Base-by-base conservation (phyloP, 2,888 invertebrate genomes). In the Plebejus melissa region DNA sequence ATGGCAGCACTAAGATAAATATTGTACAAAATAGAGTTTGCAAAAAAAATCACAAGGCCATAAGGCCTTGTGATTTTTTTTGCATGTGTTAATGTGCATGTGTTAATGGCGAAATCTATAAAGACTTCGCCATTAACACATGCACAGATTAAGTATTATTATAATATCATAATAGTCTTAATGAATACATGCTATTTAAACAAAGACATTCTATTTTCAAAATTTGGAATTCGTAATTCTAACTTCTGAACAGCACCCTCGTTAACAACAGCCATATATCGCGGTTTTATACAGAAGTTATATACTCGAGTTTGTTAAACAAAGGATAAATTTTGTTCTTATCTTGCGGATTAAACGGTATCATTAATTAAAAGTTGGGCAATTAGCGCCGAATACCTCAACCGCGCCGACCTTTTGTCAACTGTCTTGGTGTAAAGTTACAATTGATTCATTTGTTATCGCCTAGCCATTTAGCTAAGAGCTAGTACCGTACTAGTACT, bases 341-440 rank as follows among this genome's bases (percentile, higher is more conserved):
- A 86, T 84, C 82, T 81, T 57, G 70, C 70, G 70, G 75, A 82
- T 80, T 82, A 85, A 88, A 82, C 84, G 84, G 83, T 81, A 82
- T 82, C 84, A 87, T 90, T 88, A 86, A 88, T 89, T 87, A 86
- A 87, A 90, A 89, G 85, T 90, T 89, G 79, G 84, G 84, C 84
- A 87, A 90, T 90, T 89, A 89, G 83, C 85, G 84, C 81, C 80
- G 83, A 87, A 86, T 84, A 86, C 84, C 85, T 75, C 69, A 83
- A 80, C 82, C 82, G 78, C 77, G 71, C 75, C 79, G 81, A 81
- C 83, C 85, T 85, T 86, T 88, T 87, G 85, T 88, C 83, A 85
- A 83, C 81, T 80, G 82, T 81, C 82, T 80, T 80, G 78, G 79
- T 76, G 77, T 75, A 77, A 79, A 79, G 78, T 79, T 79, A 71